Evolutionary conservation across 2,113 vertebrate species (phyloP).

Genomic region (Xiphias gladius): DNA sequence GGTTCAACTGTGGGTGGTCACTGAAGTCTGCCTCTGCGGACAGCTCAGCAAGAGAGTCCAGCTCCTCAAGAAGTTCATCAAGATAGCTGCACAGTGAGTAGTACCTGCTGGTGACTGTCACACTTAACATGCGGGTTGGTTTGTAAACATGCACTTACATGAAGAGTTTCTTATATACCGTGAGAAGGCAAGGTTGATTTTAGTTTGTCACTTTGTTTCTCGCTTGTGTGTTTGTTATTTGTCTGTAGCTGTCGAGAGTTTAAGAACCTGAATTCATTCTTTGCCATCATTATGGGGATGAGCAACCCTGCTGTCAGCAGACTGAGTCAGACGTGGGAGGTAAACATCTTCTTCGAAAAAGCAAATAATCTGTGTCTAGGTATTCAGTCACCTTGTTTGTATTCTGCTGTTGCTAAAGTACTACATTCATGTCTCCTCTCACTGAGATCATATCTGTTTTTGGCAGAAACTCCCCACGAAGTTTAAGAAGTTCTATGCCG

Average conservation of each 20-base stretch:
- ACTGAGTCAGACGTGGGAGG: conserved; percentile 96
- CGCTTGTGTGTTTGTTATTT: conserved; percentile 5
- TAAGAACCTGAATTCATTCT: conserved; percentile 98
- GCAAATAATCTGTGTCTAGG: not conserved
- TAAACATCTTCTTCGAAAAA: conserved; percentile 74
- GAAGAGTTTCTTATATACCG: not conserved
- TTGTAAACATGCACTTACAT: not conserved
- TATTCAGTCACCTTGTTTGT: not conserved
- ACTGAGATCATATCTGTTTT: conserved; percentile 62
- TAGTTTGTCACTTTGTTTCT: not conserved
- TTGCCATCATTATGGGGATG: conserved; percentile 98
- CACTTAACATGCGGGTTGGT: not conserved
- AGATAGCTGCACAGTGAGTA: conserved; percentile 98
- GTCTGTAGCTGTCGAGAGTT: conserved; percentile 95
- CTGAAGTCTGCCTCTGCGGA: conserved; percentile 94
- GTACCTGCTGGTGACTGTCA: not conserved
- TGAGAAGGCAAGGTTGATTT: not conserved
- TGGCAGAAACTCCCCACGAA: conserved; percentile 98
- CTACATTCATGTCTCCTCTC: not conserved
- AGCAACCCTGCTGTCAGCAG: conserved; percentile 97
- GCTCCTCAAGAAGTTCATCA: conserved; percentile 98
- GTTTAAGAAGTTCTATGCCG: conserved; percentile 99
- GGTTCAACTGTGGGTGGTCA: conserved; percentile 98
- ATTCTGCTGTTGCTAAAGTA: not conserved
- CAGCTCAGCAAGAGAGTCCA: conserved; percentile 98